Base-by-base conservation (phyloP, 2,113 vertebrate species). In the Odobenus rosmarus region DNA sequence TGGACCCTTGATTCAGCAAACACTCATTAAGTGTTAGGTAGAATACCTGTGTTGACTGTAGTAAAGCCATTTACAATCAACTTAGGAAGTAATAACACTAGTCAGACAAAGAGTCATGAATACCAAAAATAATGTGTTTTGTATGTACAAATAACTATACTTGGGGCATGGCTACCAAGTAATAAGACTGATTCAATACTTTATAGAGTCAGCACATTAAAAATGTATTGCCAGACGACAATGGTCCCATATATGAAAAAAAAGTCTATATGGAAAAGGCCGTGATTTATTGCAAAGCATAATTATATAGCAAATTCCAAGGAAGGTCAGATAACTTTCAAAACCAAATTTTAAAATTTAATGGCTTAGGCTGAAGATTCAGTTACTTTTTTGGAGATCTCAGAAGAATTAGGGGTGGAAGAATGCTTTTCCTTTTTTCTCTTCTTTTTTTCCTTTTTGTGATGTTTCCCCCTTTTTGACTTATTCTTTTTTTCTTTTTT, bases 401-500 rank as follows among this genome's bases (percentile, higher is more conserved):
- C 98, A 80, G 99, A 99, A 98, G 98, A 99, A 95, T 99, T 98
- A 26, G 99, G 99, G 4, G 98, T 98, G 1, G 99, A 98, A 59
- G 98, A 99, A 96, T 98, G 98, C 4, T 98, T 98, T 83, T 98
- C 98, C 98, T 99, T 99, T 96, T 98, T 99, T 90, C 98, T 99
- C 88, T 99, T 99, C 97, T 99, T 99, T 77, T 98, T 99, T 81
- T 98, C 99, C 85, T 99, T 99, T 98, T 99, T 99, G 89, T 99
- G 99, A 98, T 98, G 98, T 91, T 99, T 99, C 81, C 98, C 98
- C 96, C 99, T 99, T 97, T 99, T 99, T 53, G 99, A 99, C 95
- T 99, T 99, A 94, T 28, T 99, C 91, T 99, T 99, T 98, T 99
- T 99, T 96, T 99, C 99, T 97, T 99, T 99, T 98, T 99, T 99